Base-by-base conservation (phyloP, 2,113 vertebrate species). In the Scomber japonicus region DNA sequence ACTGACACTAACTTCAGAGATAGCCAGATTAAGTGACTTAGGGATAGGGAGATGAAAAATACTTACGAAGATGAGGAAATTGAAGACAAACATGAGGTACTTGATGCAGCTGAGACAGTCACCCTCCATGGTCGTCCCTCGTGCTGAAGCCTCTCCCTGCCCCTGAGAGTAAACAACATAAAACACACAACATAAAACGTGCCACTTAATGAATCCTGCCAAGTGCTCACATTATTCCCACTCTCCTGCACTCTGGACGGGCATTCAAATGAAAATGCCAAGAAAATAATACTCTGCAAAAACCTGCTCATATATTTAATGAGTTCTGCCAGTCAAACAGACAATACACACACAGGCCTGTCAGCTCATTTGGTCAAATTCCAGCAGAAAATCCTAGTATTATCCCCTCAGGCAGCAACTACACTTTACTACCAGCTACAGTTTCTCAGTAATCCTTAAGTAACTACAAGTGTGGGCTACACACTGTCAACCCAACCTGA, bases 11-110 rank as follows among this genome's bases (percentile, higher is more conserved):
- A 83, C 84, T 86, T 80, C 79, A 74, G 80, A 85, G 80, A 72
- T n/a, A n/a, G 76, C 21, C 56, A 68, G 74, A 75, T 70, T 48
- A 68, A 82, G 79, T 46, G 74, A 63, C 71, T 80, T 72, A 62
- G 64, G 82, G 63, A 71, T n/a, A n/a, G 6, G 53, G 71, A 54
- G 64, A 67, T 66, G 63, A 74, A 51, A 82, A 89, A 85, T 93
- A 98, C 98, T 98, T 92, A 99, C 97, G 89, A 97, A 98, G 86
- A 99, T 97, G 89, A 99, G 96, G 93, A 98, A 97, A 91, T 98
- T 99, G 94, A 99, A 98, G 92, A 98, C 96, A 83, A 99, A 97
- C 97, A 98, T 98, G 93, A 99, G 95, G 83, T 98, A 98, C 91
- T 98, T 99, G 95, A 99, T 95, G 93, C 97, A 98, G 95, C 96